A percentile compares a stretch with the other conserved stretches of the same genome.
Conservation (phyloP, 2,797 vertebrate species). For the Cirrhinus mrigala region DNA sequence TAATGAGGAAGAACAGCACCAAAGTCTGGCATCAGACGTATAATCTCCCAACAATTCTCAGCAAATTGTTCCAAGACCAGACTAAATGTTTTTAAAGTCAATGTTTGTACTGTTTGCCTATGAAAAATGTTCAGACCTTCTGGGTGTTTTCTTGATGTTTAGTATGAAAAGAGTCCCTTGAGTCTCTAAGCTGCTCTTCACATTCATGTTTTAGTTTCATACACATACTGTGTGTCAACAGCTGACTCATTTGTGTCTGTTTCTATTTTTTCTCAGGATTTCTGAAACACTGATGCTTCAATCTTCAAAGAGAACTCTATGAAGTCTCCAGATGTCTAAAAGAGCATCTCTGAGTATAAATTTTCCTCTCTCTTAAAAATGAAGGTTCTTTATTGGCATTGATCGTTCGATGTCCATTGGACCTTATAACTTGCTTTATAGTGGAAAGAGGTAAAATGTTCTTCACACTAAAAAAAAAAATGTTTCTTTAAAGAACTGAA, state of each 20-base stretch:
- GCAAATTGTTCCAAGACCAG: background rate
- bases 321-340: background rate
- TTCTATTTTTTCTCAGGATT: background rate
- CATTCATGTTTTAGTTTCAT: background rate
- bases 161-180: background rate
- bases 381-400: background rate
- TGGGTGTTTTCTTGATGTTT: background rate
- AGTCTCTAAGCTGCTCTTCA: background rate
- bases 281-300: background rate
- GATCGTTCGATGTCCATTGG: too few species aligned
- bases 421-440: background rate
- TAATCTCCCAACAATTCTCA: background rate
- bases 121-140: background rate
- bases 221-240: background rate
- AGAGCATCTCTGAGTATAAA: background rate
- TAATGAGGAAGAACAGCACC: too few species aligned
- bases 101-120: background rate
- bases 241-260: background rate
- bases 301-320: background rate
- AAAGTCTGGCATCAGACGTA: background rate
- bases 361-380: background rate
- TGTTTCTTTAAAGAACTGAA: background rate
- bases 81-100: background rate
- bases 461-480: background rate
- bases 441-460: background rate